Conservation (phyloP, 2,888 invertebrate species). For the Oasisia sp. region DNA sequence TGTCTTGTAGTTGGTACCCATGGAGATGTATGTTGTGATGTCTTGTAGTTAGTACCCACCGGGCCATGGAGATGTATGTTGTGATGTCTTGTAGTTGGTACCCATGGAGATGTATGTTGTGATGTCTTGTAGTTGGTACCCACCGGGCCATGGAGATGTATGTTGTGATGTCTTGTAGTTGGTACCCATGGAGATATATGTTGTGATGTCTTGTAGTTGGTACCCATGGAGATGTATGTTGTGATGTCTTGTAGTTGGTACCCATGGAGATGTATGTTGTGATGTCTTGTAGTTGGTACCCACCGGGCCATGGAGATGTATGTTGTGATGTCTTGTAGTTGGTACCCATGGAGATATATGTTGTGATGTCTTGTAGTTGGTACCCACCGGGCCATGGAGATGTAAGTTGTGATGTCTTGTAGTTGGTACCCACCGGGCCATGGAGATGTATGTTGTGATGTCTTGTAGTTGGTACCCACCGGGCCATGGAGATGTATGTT, state of each 20-base stretch:
- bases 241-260: too few relatives aligned
- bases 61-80: background rate
- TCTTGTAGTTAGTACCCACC: background rate
- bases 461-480: background rate
- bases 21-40: background rate
- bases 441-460: background rate
- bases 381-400: background rate
- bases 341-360: constrained; percentile 79
- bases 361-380: background rate
- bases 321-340: constrained; percentile 70
- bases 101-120: background rate
- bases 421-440: background rate
- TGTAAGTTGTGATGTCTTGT: background rate
- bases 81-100: background rate
- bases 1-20: background rate
- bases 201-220: constrained; percentile 70
- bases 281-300: too few relatives aligned
- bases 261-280: too few relatives aligned
- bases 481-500: background rate
- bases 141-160: background rate
- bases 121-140: background rate
- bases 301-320: too few relatives aligned
- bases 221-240: constrained; percentile 73
- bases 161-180: background rate
- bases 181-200: background rate